Conservation (phyloP, 1,140 invertebrate species). For the Spodoptera frugiperda region DNA sequence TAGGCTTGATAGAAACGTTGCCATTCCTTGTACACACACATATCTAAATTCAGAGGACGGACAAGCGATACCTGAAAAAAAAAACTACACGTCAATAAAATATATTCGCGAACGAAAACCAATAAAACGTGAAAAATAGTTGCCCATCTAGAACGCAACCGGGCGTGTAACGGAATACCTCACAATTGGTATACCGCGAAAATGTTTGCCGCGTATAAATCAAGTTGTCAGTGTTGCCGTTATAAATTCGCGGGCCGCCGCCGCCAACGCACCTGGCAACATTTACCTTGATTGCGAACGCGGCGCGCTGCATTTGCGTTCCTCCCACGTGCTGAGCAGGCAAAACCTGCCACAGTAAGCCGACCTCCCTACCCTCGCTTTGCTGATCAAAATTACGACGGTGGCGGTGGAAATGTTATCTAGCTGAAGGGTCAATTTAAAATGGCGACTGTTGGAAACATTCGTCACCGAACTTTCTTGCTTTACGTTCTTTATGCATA, state of each 20-base stretch:
- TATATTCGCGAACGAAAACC: constrained; percentile 55
- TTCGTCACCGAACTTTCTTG: constrained; percentile 55
- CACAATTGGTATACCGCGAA: constrained; percentile 66
- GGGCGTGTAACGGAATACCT: constrained; percentile 63
- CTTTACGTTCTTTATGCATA: constrained; percentile 55
- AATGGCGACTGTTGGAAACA: constrained; percentile 13
- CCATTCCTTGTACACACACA: neutral
- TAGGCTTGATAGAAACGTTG: too few species aligned
- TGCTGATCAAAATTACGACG: neutral
- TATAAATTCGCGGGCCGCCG: constrained; percentile 76
- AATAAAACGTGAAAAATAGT: constrained; percentile 71
- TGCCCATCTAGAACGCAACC: constrained; percentile 55
- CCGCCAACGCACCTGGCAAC: constrained; percentile 74
- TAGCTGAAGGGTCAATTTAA: neutral
- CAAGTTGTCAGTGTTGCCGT: constrained; percentile 76
- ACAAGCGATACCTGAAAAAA: constrained; percentile 40
- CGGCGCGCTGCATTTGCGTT: constrained; percentile 61
- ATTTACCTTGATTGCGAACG: constrained; percentile 77
- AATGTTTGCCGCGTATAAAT: constrained; percentile 75
- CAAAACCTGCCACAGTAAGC: constrained; percentile 45
- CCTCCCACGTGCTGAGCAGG: constrained; percentile 57
- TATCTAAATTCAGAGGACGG: constrained; percentile 23
- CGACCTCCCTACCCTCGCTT: constrained; percentile 39
- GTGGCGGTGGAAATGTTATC: neutral
- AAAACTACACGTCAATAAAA: constrained; percentile 44